Conservation (phyloP, 1,140 invertebrate genomes). For the Drosophila rhopaloa region DNA sequence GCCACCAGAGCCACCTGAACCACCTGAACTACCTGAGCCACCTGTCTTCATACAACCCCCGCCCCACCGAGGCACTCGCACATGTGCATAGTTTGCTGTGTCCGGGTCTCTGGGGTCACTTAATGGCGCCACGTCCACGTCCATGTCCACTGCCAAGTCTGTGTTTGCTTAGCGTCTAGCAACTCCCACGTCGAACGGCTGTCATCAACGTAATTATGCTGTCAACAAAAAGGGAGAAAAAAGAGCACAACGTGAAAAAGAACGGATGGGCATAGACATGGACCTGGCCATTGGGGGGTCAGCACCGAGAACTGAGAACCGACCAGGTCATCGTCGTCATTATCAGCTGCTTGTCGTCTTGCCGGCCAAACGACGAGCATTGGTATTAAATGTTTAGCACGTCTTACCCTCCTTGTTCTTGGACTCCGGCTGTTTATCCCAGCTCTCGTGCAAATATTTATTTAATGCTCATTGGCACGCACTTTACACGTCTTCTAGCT, state of each 20-base stretch:
- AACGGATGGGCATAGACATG: conserved; percentile 39
- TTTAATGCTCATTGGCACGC: conserved; percentile 79
- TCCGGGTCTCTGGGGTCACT: conserved; percentile 44
- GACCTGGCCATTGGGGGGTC: conserved; percentile 11
- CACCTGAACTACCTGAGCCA: conserved; percentile 35
- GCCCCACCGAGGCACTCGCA: neutral
- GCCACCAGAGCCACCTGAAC: conserved; percentile 55
- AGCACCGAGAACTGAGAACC: neutral
- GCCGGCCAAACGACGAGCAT: conserved; percentile 49
- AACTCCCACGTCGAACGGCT: conserved; percentile 22
- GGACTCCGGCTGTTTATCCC: conserved; percentile 26
- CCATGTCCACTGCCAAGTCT: conserved; percentile 48
- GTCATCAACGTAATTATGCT: conserved; percentile 79
- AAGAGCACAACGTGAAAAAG: conserved; percentile 35
- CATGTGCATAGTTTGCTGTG: conserved; percentile 9
- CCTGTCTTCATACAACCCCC: conserved; percentile 24
- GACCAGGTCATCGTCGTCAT: conserved; percentile 56
- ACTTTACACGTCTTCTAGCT: conserved; percentile 55
- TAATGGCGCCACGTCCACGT: conserved; percentile 32
- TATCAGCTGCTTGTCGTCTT: conserved; percentile 62
- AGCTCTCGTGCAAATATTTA: conserved; percentile 50
- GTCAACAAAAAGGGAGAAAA: conserved; percentile 65
- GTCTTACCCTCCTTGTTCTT: conserved; percentile 32
- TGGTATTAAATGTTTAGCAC: conserved; percentile 68
- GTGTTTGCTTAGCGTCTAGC: conserved; percentile 54